Evolutionary conservation across 2,888 invertebrate species (phyloP).

Genomic region (Eupithecia abbreviata): DNA sequence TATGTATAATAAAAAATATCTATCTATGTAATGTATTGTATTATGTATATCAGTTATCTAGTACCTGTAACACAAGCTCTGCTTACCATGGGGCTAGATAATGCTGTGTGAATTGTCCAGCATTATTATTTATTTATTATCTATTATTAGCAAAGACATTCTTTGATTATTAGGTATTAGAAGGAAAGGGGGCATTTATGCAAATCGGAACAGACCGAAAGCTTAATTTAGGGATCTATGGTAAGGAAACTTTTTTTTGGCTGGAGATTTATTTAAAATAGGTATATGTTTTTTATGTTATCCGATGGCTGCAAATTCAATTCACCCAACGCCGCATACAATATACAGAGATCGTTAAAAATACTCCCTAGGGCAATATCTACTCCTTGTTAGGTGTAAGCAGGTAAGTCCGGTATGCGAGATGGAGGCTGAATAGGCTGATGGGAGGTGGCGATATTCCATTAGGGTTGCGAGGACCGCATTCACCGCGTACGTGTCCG

Average conservation of each 20-base stretch:
- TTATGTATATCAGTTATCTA: no score
- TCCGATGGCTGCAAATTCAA: neutral
- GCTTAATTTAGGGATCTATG: neutral
- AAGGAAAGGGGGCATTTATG: no score
- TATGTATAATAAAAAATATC: no score
- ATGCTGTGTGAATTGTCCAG: no score
- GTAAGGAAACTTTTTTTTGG: neutral
- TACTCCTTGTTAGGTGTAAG: neutral
- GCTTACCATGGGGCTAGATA: no score
- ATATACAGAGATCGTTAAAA: neutral
- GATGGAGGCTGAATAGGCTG: constrained; percentile 2
- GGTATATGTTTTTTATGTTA: neutral
- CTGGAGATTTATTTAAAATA: no score
- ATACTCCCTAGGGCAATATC: neutral
- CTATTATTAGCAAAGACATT: no score
- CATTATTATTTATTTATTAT: no score
- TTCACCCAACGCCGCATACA: neutral
- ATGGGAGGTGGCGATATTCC: constrained; percentile 35
- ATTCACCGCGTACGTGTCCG: constrained; percentile 30
- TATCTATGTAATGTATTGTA: no score
- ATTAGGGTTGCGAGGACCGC: constrained; percentile 31
- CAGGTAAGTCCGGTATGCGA: constrained; percentile 7
- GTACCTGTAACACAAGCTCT: no score
- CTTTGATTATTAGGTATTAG: no score
- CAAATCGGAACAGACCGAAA: no score